Conservation (phyloP, 2,797 vertebrate genomes). For the Enteromius radiatus region DNA sequence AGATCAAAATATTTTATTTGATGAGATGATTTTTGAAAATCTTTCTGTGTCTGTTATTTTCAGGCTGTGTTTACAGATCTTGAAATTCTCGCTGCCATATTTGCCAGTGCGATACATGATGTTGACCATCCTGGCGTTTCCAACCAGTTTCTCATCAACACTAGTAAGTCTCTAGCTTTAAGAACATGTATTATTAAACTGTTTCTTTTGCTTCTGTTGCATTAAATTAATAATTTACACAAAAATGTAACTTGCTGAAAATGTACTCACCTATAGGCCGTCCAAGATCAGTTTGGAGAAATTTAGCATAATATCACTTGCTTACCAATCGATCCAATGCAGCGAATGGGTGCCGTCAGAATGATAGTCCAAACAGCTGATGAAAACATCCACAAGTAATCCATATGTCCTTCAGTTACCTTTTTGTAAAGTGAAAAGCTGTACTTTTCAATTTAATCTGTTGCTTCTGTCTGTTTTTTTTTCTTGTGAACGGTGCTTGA, state of each 20-base stretch:
- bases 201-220: neutral
- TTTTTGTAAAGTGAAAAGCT: neutral
- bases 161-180: slow-evolving; percentile 69
- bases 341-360: neutral
- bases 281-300: neutral
- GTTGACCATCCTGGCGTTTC: slow-evolving; percentile 98
- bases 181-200: slow-evolving; percentile 1
- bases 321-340: neutral
- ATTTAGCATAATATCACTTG: neutral
- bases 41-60: slow-evolving; percentile 51
- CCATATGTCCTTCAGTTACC: neutral
- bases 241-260: neutral
- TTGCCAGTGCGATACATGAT: slow-evolving; percentile 98
- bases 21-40: slow-evolving; percentile 15
- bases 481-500: neutral
- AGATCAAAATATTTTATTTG: too few relatives aligned
- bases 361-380: neutral
- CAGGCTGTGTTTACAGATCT: slow-evolving; percentile 98
- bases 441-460: neutral
- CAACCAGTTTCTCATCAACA: slow-evolving; percentile 99
- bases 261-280: neutral
- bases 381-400: neutral
- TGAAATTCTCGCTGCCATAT: slow-evolving; percentile 98
- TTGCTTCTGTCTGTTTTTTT: neutral
- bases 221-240: neutral